Evolutionary conservation across 1,140 invertebrate species (phyloP), one percentile per base, ranked within the genome.

Genomic region (Anastrepha ludens): DNA sequence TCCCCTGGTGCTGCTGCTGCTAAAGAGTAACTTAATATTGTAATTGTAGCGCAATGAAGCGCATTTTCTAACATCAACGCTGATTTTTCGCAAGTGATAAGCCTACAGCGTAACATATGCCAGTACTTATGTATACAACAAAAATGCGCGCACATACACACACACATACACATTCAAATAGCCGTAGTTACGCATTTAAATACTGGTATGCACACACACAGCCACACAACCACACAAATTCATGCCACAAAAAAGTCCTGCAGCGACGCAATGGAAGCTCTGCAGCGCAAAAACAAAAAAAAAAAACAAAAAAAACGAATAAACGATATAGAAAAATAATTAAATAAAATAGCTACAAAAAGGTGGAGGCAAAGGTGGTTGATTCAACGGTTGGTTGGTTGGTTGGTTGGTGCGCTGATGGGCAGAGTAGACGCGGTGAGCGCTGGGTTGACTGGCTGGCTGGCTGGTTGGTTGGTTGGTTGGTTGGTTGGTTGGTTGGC

Each of bases 41-140:
- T 92, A 92, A 92, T 92, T 92, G 91, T 92, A 91, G 90, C 91
- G 91, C 91, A 92, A 92, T 92, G 91, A 92, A 91, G 91, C 91
- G 91, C 89, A 90, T 90, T 91, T 89, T 89, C 60, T 86, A 87
- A 67, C 88, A 87, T 65, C 86, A 60, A 29, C 55, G 59, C 17
- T 91, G 91, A 92, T 92, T 91, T 88, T 92, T 91, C 91, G 91
- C 91, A 91, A 91, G 88, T 91, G 91, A 92, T 92, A 92, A 91
- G 90, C 64, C 85, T 85, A 59, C 29, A 67, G 86, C 62, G 62
- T 67, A 87, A 50, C 50, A 87, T 67, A 86, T 62, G 64, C 86
- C 62, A 50, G 20, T 15, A 59, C 62, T 87, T 50, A 50, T 44
- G 41, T 9, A 81, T 41, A 81, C 13, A 85, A 86, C 62, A 65